These are phyloP conservation scores for Apodemia mormo DNA, from an alignment of 2,888 invertebrate genomes.

Conservation along the genomic window DNA sequence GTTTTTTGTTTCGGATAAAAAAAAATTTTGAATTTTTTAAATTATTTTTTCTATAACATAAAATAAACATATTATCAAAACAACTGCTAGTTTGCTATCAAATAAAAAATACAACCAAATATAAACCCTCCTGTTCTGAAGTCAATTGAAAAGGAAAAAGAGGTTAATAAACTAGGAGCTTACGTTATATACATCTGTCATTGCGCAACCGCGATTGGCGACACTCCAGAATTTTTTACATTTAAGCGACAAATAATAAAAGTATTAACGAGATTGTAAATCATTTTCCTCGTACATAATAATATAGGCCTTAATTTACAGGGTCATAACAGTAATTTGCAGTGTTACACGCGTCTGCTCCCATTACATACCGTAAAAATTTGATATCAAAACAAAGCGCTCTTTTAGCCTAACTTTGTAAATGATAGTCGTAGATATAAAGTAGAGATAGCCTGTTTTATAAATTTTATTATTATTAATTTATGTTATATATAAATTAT, in stretches of 20 bases:
- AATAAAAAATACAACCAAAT: too few species aligned
- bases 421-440: background rate
- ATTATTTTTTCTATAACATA: too few species aligned
- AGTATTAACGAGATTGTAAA: slow-evolving; percentile 1
- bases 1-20: too few species aligned
- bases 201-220: slow-evolving; percentile 1
- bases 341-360: background rate
- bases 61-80: too few species aligned
- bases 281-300: background rate
- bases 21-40: too few species aligned
- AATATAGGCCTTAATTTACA: slow-evolving; percentile 1
- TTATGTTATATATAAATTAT: too few species aligned
- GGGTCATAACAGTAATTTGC: background rate
- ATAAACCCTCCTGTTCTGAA: background rate
- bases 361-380: background rate
- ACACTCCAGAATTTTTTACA: background rate
- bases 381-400: background rate
- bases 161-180: background rate
- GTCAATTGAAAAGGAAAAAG: background rate
- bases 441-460: too few species aligned
- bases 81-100: too few species aligned
- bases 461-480: too few species aligned
- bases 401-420: background rate
- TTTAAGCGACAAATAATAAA: background rate
- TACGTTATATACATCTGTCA: background rate